phyloP scores from a whole-genome alignment of 2,113 vertebrate species.

The Scatophagus argus region DNA sequence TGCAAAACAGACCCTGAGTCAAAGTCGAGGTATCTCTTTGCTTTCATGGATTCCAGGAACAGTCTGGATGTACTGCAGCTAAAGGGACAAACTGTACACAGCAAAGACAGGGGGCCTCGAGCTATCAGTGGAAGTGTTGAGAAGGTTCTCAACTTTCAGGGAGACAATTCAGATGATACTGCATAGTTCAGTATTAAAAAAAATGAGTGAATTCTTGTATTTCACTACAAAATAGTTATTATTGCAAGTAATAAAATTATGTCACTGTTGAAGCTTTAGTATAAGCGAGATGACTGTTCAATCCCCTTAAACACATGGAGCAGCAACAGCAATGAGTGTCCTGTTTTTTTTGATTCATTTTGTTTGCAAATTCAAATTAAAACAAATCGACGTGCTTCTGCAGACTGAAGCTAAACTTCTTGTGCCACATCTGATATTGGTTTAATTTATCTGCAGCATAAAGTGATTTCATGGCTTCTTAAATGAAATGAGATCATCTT shows the following conservation, averaged over 20 bases:
- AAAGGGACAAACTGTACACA: background rate
- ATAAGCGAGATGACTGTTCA: background rate
- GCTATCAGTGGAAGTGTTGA: background rate
- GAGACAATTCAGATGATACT: background rate
- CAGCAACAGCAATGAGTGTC: background rate
- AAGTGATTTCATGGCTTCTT: conserved; percentile 12
- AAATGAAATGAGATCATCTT: conserved; percentile 11
- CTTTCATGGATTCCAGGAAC: background rate
- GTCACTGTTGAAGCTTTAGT: background rate
- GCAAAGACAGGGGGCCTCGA: background rate
- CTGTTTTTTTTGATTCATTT: conserved; percentile 1
- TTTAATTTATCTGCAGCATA: conserved; percentile 19
- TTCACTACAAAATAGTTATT: background rate
- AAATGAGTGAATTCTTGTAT: background rate
- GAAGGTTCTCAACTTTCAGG: background rate
- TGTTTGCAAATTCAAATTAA: conserved; percentile 43
- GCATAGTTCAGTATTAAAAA: background rate
- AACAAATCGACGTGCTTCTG: conserved; percentile 20
- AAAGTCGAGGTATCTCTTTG: background rate
- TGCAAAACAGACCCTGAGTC: background rate
- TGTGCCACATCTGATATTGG: conserved; percentile 11
- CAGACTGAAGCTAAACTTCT: conserved; percentile 31
- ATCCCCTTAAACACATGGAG: background rate
- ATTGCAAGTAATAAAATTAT: background rate
- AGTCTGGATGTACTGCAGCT: background rate